Evolutionary conservation across 2,888 invertebrate species (phyloP).

Genomic region (Drosophila limbata): DNA sequence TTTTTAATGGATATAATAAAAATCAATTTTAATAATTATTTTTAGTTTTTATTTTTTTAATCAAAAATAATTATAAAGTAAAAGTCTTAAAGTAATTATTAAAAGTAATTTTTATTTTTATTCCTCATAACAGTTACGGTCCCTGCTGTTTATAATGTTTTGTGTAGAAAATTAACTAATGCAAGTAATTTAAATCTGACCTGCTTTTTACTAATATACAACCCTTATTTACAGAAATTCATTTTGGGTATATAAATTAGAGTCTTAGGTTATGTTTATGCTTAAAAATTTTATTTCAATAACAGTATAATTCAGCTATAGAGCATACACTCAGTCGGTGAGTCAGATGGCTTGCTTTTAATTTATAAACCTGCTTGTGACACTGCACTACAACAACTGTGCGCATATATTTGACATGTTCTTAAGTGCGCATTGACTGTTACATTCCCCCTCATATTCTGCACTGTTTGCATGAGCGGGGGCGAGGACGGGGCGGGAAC

Average conservation of each 20-base stretch:
- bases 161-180: not conserved
- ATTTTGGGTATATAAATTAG: not conserved
- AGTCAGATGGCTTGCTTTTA: not conserved
- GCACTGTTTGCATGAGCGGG: conserved; percentile 4
- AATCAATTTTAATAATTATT: no score
- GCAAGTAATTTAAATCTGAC: not conserved
- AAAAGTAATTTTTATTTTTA: no score
- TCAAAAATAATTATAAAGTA: no score
- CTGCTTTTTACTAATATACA: not conserved
- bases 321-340: conserved; percentile 1
- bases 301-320: not conserved
- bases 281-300: not conserved
- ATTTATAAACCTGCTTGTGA: conserved; percentile 28
- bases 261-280: not conserved
- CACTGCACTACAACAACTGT: conserved; percentile 33
- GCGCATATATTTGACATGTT: conserved; percentile 57
- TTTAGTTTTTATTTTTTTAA: no score
- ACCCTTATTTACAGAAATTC: not conserved
- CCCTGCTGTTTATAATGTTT: no score
- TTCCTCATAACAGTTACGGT: no score
- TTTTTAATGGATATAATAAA: no score
- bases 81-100: no score
- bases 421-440: conserved; percentile 68
- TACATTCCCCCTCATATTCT: conserved; percentile 8
- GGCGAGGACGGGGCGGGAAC: not conserved